phyloP scores from a whole-genome alignment of 1,140 invertebrate genomes.

The Drosophila miranda region DNA sequence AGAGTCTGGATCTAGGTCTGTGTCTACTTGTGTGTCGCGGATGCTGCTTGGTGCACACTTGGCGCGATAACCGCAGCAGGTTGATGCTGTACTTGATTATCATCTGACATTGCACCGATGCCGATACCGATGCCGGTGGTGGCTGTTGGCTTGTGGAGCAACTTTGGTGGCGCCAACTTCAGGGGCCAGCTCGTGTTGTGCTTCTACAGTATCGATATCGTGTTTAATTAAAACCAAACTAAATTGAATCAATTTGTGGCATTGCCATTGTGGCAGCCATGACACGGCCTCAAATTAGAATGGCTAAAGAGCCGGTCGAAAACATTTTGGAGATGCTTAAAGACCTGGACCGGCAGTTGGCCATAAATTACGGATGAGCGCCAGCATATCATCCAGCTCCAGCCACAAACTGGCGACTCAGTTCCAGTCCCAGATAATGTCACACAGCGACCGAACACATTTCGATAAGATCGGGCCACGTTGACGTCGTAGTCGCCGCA shows the following conservation, averaged over 20 bases:
- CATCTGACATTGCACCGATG: slow-evolving; percentile 48
- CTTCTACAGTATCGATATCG: slow-evolving; percentile 56
- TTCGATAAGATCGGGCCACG: slow-evolving; percentile 61
- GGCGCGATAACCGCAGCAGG: slow-evolving; percentile 64
- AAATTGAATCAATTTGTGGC: slow-evolving; percentile 35
- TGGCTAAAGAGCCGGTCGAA: slow-evolving; percentile 11
- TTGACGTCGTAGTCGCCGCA: slow-evolving; percentile 20
- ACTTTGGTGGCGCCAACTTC: slow-evolving; percentile 41
- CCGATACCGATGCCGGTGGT: background rate
- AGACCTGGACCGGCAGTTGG: slow-evolving; percentile 3
- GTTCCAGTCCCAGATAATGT: slow-evolving; percentile 64
- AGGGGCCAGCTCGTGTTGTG: slow-evolving; percentile 5
- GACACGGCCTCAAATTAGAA: slow-evolving; percentile 26
- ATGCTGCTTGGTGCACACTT: slow-evolving; percentile 27
- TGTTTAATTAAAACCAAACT: slow-evolving; percentile 60
- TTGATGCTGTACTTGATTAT: slow-evolving; percentile 61
- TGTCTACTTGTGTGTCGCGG: slow-evolving; percentile 15
- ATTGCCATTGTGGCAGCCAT: background rate
- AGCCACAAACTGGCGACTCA: slow-evolving; percentile 20
- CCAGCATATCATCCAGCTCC: slow-evolving; percentile 37
- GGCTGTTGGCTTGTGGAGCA: slow-evolving; percentile 11
- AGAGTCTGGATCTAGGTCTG: slow-evolving; percentile 30
- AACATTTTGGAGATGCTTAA: slow-evolving; percentile 12
- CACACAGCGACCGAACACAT: slow-evolving; percentile 46
- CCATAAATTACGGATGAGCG: slow-evolving; percentile 70